Percentiles rank a stretch among this genome's conserved stretches.
Evolutionary conservation across 2,113 vertebrate genomes (phyloP).

Genomic region (Ivindomyrus marchei): DNA sequence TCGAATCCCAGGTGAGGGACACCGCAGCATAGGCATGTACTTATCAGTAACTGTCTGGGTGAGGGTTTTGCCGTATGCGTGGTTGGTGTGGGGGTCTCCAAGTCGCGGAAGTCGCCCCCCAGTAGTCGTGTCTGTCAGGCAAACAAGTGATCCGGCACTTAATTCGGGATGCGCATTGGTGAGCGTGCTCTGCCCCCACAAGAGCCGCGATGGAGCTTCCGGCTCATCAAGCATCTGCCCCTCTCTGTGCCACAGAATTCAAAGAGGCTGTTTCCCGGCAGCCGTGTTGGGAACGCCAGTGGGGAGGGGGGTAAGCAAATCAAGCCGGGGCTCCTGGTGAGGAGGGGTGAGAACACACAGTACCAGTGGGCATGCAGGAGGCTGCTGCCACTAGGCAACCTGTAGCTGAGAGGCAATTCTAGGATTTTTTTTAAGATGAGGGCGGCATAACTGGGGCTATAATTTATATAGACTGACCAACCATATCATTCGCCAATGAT

Average conservation of each 20-base stretch:
- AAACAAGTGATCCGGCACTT: neutral
- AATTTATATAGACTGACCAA: neutral
- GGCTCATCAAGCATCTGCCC: neutral
- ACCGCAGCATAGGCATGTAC: neutral
- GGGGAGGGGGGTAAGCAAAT: neutral
- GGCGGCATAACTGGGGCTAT: neutral
- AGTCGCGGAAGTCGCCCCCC: neutral
- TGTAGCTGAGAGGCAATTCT: neutral
- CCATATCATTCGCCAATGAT: neutral
- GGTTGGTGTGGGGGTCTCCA: neutral
- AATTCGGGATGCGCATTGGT: neutral
- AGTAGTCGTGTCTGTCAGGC: neutral
- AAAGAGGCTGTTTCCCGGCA: neutral
- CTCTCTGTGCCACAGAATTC: slow-evolving; percentile 4
- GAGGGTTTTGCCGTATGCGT: neutral
- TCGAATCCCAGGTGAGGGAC: neutral
- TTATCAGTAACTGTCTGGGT: neutral
- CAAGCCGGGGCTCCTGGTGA: neutral
- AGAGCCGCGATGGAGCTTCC: neutral
- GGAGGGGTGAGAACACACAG: neutral
- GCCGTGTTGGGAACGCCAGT: neutral
- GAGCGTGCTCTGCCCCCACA: neutral
- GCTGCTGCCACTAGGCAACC: neutral
- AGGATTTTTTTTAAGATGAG: neutral
- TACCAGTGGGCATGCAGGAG: neutral